phyloP scores from a whole-genome alignment of 2,797 vertebrate species.

The Rhynchotus rufescens region DNA sequence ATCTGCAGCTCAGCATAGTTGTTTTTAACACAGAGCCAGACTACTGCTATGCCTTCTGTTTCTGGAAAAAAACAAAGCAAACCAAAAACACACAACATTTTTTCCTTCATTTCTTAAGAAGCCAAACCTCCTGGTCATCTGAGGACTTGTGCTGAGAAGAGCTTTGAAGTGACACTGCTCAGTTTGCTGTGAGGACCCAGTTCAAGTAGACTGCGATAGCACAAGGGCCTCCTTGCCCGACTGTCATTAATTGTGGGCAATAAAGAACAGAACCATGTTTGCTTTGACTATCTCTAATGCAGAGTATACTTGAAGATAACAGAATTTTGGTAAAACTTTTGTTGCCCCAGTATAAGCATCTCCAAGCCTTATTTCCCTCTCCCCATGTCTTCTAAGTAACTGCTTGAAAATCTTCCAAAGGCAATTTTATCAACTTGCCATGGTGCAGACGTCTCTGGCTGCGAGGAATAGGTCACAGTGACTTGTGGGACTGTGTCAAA shows the following conservation, averaged over 20 bases:
- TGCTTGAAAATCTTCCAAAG: constrained; percentile 35
- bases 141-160: background rate
- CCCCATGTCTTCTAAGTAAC: background rate
- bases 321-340: background rate
- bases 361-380: background rate
- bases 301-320: background rate
- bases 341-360: background rate
- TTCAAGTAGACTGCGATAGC: background rate
- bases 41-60: background rate
- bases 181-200: background rate
- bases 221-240: background rate
- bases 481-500: constrained; percentile 46
- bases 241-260: background rate
- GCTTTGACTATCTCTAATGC: background rate
- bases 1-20: background rate
- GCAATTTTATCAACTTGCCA: constrained; percentile 42
- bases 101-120: background rate
- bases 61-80: background rate
- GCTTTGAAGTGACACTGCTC: background rate
- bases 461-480: constrained; percentile 38
- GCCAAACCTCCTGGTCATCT: background rate
- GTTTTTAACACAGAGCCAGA: background rate
- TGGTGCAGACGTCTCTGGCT: background rate
- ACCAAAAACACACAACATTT: background rate
- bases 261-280: background rate